Evolutionary conservation across 2,888 invertebrate species (phyloP).

Genomic region (Notodonta dromedarius): DNA sequence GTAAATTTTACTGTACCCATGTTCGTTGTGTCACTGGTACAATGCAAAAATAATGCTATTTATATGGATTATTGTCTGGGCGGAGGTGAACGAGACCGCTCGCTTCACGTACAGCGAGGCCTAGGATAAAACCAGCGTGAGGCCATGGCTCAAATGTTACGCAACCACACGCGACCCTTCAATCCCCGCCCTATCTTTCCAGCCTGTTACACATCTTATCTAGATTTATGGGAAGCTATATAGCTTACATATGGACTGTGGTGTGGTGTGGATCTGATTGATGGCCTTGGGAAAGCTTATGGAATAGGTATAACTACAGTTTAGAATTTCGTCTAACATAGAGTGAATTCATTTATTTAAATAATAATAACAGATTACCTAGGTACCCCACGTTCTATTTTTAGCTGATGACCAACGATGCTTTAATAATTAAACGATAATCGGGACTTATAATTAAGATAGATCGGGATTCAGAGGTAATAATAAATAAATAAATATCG

Average conservation of each 20-base stretch:
- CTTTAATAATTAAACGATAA: no score
- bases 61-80: not conserved
- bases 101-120: slow-evolving; percentile 6
- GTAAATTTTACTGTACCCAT: not conserved
- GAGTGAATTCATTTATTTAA: no score
- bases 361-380: no score
- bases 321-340: no score
- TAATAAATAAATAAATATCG: no score
- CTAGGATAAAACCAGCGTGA: slow-evolving; percentile 7
- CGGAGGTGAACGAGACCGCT: slow-evolving; percentile 1
- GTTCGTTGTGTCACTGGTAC: not conserved
- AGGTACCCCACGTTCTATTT: no score
- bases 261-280: not conserved
- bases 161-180: slow-evolving; percentile 22
- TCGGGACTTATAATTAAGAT: no score
- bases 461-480: no score
- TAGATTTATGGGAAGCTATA: slow-evolving; percentile 29
- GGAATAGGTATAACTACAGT: not conserved
- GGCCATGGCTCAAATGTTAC: slow-evolving; percentile 26
- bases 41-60: not conserved
- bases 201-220: slow-evolving; percentile 36
- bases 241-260: no score
- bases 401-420: no score
- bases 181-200: slow-evolving; percentile 30
- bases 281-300: not conserved